Percentiles rank a stretch among this genome's conserved stretches.
Evolutionary conservation across 2,888 invertebrate genomes (phyloP).

Genomic region (Tenthredo livida): DNA sequence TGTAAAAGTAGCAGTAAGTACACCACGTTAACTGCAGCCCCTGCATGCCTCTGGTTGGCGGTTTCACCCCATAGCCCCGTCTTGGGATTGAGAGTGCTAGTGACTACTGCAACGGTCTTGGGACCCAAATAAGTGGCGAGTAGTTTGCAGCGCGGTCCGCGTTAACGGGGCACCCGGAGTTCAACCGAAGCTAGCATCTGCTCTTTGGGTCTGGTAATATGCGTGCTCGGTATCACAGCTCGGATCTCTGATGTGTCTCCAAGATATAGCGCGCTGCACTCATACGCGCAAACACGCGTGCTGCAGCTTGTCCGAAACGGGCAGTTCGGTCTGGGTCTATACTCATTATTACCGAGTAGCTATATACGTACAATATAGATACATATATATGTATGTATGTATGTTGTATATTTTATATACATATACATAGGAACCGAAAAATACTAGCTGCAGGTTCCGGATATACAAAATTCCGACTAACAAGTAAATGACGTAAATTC

Average conservation of each 20-base stretch:
- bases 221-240: conserved; percentile 73
- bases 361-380: not conserved
- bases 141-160: conserved; percentile 25
- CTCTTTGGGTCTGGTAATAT: conserved; percentile 73
- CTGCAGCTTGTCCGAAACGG: conserved; percentile 70
- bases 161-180: conserved; percentile 61
- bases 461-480: not conserved
- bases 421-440: not conserved
- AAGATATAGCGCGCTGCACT: conserved; percentile 72
- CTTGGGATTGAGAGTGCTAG: conserved; percentile 1
- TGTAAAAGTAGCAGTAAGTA: too few species aligned
- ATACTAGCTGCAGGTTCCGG: not conserved
- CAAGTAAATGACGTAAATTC: not conserved
- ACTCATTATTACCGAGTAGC: conserved; percentile 24
- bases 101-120: conserved; percentile 35
- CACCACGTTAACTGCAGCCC: conserved; percentile 7
- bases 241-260: conserved; percentile 59
- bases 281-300: conserved; percentile 76
- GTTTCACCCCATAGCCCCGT: conserved; percentile 22
- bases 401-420: too few species aligned
- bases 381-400: too few species aligned
- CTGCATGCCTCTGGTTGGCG: not conserved
- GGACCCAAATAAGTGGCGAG: conserved; percentile 48
- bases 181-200: conserved; percentile 72
- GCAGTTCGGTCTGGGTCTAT: conserved; percentile 59